These are phyloP conservation scores for Pteropus alecto DNA, from an alignment of 2,113 vertebrate genomes.

Conservation along the genomic window DNA sequence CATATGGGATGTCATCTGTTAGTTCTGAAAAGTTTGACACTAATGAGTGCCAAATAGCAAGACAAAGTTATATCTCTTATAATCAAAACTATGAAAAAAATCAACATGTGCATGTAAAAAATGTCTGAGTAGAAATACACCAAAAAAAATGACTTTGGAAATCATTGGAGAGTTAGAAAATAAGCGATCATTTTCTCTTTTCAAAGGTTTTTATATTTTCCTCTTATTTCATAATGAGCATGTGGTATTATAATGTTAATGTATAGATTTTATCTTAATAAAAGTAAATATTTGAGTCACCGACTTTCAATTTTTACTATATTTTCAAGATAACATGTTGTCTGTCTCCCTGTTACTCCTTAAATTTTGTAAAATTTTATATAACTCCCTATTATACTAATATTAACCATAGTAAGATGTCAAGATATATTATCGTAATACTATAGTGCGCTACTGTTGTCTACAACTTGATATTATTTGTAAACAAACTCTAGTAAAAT, in stretches of 20 bases:
- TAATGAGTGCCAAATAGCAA: constrained; percentile 56
- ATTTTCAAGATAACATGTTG: not conserved
- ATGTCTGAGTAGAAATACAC: not conserved
- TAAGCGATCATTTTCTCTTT: not conserved
- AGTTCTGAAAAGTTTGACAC: constrained; percentile 56
- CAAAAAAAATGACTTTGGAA: constrained; percentile 16
- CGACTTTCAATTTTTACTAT: not conserved
- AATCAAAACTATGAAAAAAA: constrained; percentile 40
- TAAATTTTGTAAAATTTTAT: not conserved
- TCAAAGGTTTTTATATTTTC: not conserved
- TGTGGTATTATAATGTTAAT: not conserved
- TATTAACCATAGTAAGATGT: constrained; percentile 14
- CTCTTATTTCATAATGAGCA: not conserved
- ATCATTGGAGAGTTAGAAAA: not conserved
- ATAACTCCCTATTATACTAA: not conserved
- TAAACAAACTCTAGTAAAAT: not conserved
- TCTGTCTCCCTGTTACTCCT: not conserved
- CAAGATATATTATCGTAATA: not conserved
- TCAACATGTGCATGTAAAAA: not conserved
- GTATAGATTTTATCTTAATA: not conserved
- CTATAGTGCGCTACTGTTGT: not conserved
- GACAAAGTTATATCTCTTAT: constrained; percentile 15
- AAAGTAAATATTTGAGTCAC: not conserved
- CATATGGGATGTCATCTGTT: constrained; percentile 55
- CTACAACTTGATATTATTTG: not conserved